Evolutionary conservation across 1,140 invertebrate genomes (phyloP), one percentile per base, ranked within the genome.

Genomic region (Pachypsylla venusta): DNA sequence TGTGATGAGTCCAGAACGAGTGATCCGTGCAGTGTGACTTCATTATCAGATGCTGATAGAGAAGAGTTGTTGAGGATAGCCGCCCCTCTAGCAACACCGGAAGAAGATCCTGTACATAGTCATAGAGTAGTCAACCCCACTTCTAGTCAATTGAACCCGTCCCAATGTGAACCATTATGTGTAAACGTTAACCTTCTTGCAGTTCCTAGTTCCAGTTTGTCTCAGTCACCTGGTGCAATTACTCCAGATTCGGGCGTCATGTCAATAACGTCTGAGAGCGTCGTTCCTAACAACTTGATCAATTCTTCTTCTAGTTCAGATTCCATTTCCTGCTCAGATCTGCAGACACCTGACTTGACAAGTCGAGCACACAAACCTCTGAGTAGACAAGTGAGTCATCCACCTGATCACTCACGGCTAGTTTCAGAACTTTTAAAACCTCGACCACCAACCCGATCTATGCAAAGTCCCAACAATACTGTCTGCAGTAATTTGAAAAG

Each of bases 71-170:
- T 26, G 60, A 55, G 67, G 63, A 61, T 63, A 16, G 65, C 65
- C 14, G 78, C 79, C 10, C 78, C 79, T 10, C 67, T 81, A 57
- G 78, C 79, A 2, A 80, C 77, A 3, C 77, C 79, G 25, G 78
- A 81, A 70, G 78, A 78, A 25, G 79, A 80, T 61, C 73, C 4
- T 4, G n/a, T 19, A 4, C n/a, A n/a, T n/a, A 12, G 30, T n/a
- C 30, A n/a, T n/a, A n/a, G 30, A n/a, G 30, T 39, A n/a, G 10
- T 39, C 30, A 10, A 39, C n/a, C n/a, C n/a, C n/a, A 58, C 63
- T 64, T 65, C 77, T 72, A 65, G 76, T 61, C 75, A 67, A 61
- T 77, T 77, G 63, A 68, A 73, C 62, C 72, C 73, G 59, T 58
- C 26, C 58, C n/a, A n/a, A n/a, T n/a, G n/a, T n/a, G n/a, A n/a